Base-by-base conservation (phyloP, 2,888 invertebrate genomes). In the Tipula lateralis region DNA sequence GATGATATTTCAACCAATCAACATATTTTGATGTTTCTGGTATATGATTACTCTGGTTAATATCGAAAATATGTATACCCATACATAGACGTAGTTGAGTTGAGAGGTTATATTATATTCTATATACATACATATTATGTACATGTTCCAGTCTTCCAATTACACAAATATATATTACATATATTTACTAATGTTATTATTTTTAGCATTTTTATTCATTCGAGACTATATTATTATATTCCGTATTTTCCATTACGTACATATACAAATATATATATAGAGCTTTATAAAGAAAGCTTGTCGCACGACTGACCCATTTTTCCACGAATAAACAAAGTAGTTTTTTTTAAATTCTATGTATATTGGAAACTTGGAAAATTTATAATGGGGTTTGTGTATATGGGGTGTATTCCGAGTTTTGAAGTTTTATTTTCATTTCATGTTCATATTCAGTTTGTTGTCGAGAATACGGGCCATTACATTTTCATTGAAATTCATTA, bases 251-350 rank as follows among this genome's bases (percentile, higher is more conserved):
- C 24, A 66, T 66, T 66, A 66, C 9, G 24, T 66, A 66, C 24
- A 19, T 24, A 66, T 66, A 66, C 16, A 36, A n/a, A 5, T 9
- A 50, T 50, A 16, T 16, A 50, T 24, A 24, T 66, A 66, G 24
- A 66, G 19, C 24, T 66, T 66, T 24, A 66, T 66, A 66, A 66
- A 66, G 66, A 66, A 66, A 66, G 24, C 66, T 66, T 82, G 82
- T 82, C 82, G 32, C 82, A 82, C 32, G 82, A 82, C 29, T 82
- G 29, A 82, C 82, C 30, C 82, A 82, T 82, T 82, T 82, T 82
- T 82, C 82, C 29, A 29, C 30, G 29, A 30, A 32, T 30, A 82
- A 82, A 82, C 82, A 30, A 80, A 29, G 29, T 82, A 30, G 82
- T 82, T 82, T 82, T 81, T 81, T 81, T 81, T 29, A 29, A 29